Base-by-base conservation (phyloP, 2,797 vertebrate genomes). In the Pempheris klunzingeri region DNA sequence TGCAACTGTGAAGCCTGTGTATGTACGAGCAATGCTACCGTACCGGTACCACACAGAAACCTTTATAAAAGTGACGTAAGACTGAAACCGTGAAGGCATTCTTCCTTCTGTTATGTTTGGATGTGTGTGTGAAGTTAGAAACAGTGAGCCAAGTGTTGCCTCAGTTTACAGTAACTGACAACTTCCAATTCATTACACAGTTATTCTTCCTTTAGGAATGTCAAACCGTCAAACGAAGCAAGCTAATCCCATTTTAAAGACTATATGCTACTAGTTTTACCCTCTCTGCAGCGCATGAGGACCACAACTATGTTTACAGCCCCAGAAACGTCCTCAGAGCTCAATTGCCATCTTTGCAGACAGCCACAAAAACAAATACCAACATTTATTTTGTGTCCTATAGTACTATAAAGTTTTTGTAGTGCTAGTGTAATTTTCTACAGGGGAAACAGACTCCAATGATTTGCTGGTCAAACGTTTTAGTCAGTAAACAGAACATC, bases 11-110 rank as follows among this genome's bases (percentile, higher is more conserved):
- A 17, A 39, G 15, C 17, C 4, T 17, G 50, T 0, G 5, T 50
- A 43, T 22, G 50, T 32, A 52, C 12, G 32, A 52, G 59, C 46
- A 43, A 54, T 64, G 83, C 70, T 4, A 10, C 66, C 9, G 7
- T 62, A 80, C 55, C 68, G 74, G 73, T 38, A 1, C 6, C 6
- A 24, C 43, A 55, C 9, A n/a, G 57, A 88, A 83, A 83, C 77
- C 36, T 66, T 62, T 59, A 67, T 1, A 24, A 34, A 32, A 22
- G 62, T 88, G 86, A 92, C 38, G 77, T 62, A 26, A 89, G 63
- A 71, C 49, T 74, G 86, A 93, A 91, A 90, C 58, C 7, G 1
- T n/a, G 32, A 63, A 30, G 32, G 20, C 38, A 38, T 38, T 81
- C 34, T 50, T 73, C 30, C 50, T 47, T 68, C 43, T 80, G 78